Percentiles rank a stretch among this genome's conserved stretches.
Conservation (phyloP, 1,140 invertebrate species). For the Nylanderia fulva region DNA sequence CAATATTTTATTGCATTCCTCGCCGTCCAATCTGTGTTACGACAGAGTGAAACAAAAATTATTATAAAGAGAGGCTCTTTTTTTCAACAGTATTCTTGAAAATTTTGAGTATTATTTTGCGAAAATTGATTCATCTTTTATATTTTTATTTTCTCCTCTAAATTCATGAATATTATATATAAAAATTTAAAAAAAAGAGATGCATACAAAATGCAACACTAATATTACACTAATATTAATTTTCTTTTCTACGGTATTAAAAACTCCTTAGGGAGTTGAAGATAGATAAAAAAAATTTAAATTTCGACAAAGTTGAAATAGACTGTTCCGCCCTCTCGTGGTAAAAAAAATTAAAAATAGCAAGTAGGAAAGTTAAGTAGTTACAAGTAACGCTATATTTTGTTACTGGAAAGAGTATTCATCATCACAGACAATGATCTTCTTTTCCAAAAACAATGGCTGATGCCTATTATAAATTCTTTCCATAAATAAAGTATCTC, state of each 20-base stretch:
- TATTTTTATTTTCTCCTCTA: background rate
- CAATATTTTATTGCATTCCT: slow-evolving; percentile 42
- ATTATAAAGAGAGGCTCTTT: background rate
- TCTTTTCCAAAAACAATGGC: background rate
- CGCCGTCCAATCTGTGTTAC: slow-evolving; percentile 27
- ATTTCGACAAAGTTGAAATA: no score
- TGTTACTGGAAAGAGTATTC: no score
- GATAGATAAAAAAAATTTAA: no score
- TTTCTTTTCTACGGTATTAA: no score
- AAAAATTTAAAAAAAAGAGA: background rate
- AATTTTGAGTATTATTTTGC: slow-evolving; percentile 41
- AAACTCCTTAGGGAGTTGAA: no score
- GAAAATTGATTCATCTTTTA: background rate
- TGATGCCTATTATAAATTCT: background rate
- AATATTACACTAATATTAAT: slow-evolving; percentile 7
- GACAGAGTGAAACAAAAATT: background rate
- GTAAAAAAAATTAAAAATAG: background rate
- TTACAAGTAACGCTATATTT: no score
- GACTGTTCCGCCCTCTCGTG: no score
- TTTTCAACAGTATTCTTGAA: slow-evolving; percentile 31
- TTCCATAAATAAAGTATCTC: background rate
- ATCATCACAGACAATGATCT: background rate
- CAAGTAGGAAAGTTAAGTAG: no score
- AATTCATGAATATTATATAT: slow-evolving; percentile 2
- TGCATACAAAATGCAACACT: slow-evolving; percentile 37